Base-by-base conservation (phyloP, 2,888 invertebrate genomes). In the Deilephila elpenor region DNA sequence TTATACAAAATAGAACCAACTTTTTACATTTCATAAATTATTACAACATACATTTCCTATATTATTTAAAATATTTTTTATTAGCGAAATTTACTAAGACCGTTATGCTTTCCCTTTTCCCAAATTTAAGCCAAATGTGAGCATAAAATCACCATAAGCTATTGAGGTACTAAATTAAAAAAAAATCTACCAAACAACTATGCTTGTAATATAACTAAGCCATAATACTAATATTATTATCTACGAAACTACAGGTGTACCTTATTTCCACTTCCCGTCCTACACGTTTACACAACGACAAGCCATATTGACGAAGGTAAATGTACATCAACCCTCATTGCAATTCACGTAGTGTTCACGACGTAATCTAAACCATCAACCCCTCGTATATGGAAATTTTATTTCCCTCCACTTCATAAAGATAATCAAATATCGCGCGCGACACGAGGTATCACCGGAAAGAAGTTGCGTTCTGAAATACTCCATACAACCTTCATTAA, bases 391-490 rank as follows among this genome's bases (percentile, higher is more conserved):
- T 64, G 64, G 64, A 44, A 64, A 64, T 64, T 64, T 64, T 37
- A 64, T 64, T 64, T 64, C 34, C 20, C 64, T 64, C 37, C 64
- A 37, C 64, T 64, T 64, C 64, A 64, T 64, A 64, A 64, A 64
- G 64, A 64, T 64, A 64, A 64, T 64, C 64, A 64, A 64, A 64
- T 44, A 20, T 64, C 64, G 64, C 64, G 64, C n/a, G 64, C n/a
- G n/a, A 64, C 11, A 64, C n/a, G 7, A 37, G 8, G 4, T 34
- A 37, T 37, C 20, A 37, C 11, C 37, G 37, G 20, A 64, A 37
- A 32, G 34, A 37, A n/a, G 64, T 20, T 37, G 20, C 64, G 64
- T 64, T 64, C 64, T 11, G 64, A 44, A 64, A 64, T 11, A 3
- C 44, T 0, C 25, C 25, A 25, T 25, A 25, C 25, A 25, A 25